These are phyloP conservation scores for Montipora capitata DNA, from an alignment of 92 coral and sea anemone genomes.

Conservation along the genomic window DNA sequence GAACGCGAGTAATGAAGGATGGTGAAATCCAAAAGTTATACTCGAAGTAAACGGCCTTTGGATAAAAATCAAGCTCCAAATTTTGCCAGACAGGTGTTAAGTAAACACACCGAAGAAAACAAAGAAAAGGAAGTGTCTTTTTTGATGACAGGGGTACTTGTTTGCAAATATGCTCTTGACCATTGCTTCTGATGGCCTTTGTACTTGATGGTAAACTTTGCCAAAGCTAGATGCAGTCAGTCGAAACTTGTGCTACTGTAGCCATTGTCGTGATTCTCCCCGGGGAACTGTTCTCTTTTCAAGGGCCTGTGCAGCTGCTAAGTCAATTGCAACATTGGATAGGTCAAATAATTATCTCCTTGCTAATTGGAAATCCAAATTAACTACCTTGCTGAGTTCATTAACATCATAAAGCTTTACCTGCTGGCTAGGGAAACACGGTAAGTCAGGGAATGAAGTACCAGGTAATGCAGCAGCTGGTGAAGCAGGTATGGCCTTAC, in stretches of 20 bases:
- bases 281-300: neutral
- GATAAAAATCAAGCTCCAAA: too few relatives aligned
- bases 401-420: too few relatives aligned
- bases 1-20: too few relatives aligned
- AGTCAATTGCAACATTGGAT: neutral
- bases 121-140: too few relatives aligned
- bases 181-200: neutral
- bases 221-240: neutral
- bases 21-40: too few relatives aligned
- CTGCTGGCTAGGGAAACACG: too few relatives aligned
- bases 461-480: neutral
- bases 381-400: too few relatives aligned
- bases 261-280: neutral
- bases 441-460: neutral
- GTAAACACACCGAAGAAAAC: too few relatives aligned
- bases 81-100: too few relatives aligned
- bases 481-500: neutral
- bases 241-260: neutral
- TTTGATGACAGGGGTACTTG: neutral
- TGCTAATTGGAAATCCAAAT: neutral
- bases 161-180: neutral
- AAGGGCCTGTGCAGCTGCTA: neutral
- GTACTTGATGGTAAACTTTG: neutral
- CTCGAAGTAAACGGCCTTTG: too few relatives aligned
- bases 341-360: neutral